phyloP scores from a whole-genome alignment of 2,113 vertebrate genomes.

The Sigmodon hispidus region DNA sequence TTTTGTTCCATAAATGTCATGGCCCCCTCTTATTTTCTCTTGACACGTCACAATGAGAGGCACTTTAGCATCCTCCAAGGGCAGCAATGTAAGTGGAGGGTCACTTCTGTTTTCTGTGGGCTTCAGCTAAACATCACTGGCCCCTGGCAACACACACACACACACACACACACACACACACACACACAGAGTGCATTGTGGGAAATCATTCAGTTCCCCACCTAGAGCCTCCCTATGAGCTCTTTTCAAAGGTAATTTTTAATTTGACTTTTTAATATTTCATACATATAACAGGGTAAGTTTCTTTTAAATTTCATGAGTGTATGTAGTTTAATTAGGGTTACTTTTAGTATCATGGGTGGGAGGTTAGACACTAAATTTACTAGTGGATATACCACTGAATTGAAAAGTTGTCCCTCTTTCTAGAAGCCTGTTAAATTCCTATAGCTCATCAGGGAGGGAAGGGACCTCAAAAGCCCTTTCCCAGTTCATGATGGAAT shows the following conservation, averaged over 20 bases:
- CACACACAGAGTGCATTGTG: not conserved
- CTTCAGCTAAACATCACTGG: constrained; percentile 21
- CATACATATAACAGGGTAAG: too few species aligned
- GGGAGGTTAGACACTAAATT: too few species aligned
- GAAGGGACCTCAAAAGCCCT: not conserved
- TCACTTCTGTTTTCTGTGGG: not conserved
- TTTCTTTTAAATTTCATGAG: not conserved
- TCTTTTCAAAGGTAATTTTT: constrained; percentile 2
- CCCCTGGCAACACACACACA: not conserved
- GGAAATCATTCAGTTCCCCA: not conserved
- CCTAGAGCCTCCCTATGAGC: not conserved
- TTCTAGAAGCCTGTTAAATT: not conserved
- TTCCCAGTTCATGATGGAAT: not conserved
- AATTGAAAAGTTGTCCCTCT: not conserved
- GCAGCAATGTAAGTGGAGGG: not conserved
- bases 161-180: constrained; percentile 34
- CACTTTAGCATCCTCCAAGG: not conserved
- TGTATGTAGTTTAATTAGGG: not conserved
- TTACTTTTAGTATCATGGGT: not conserved
- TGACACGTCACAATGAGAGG: not conserved
- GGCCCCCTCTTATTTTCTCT: not conserved
- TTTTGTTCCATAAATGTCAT: not conserved
- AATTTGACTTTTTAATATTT: not conserved
- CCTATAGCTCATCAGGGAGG: not conserved
- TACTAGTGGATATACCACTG: not conserved